These are phyloP conservation scores for Serripes groenlandicus DNA, from an alignment of 2,888 invertebrate species.

Conservation along the genomic window DNA sequence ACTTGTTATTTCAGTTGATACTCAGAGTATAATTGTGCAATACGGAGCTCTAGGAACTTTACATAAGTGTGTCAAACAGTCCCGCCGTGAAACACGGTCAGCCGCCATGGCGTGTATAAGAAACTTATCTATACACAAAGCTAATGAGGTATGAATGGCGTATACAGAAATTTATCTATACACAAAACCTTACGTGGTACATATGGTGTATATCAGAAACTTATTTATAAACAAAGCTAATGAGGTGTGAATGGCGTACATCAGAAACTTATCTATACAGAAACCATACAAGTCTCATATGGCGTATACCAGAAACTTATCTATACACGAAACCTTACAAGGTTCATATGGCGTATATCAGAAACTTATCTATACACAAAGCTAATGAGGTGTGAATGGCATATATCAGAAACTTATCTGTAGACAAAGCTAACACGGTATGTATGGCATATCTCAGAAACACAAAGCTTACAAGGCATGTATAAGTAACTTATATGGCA, in stretches of 20 bases:
- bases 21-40: constrained; percentile 77
- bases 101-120: constrained; percentile 81
- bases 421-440: no score
- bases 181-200: no score
- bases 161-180: not conserved
- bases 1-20: constrained; percentile 77
- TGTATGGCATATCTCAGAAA: no score
- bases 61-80: constrained; percentile 69
- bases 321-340: constrained; percentile 78
- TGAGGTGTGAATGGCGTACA: constrained; percentile 71
- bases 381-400: constrained; percentile 77
- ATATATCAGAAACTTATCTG: not conserved
- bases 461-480: no score
- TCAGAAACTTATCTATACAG: no score
- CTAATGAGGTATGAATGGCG: constrained; percentile 77
- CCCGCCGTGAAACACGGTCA: constrained; percentile 69
- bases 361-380: no score
- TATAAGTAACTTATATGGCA: constrained; percentile 77
- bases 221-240: constrained; percentile 79
- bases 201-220: no score
- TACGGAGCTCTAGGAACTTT: constrained; percentile 75
- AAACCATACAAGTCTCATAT: no score
- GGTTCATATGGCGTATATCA: no score
- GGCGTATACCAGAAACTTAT: constrained; percentile 82
- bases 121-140: constrained; percentile 81